These are phyloP conservation scores for Gryllus bimaculatus DNA, from an alignment of 1,140 invertebrate genomes.

Conservation along the genomic window DNA sequence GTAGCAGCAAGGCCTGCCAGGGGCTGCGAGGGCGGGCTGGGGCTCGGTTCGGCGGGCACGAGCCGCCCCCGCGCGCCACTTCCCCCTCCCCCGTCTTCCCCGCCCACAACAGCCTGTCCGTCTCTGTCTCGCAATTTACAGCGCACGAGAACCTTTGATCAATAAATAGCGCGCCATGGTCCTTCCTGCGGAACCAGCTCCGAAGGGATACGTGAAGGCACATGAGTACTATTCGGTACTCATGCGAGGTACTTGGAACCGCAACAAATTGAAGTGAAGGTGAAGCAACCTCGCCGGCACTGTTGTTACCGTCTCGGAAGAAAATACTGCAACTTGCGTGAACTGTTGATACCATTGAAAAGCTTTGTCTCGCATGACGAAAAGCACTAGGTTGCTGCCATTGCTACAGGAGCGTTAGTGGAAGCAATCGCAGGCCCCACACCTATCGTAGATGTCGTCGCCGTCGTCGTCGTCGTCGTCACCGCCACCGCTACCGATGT, in stretches of 20 bases:
- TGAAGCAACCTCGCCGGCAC: background rate
- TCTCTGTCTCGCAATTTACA: conserved; percentile 21
- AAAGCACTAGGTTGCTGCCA: background rate
- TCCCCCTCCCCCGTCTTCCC: background rate
- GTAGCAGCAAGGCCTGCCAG: background rate
- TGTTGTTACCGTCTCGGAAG: no score
- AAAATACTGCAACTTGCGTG: no score
- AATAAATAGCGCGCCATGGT: conserved; percentile 18
- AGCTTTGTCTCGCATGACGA: background rate
- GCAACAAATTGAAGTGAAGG: background rate
- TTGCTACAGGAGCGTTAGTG: background rate
- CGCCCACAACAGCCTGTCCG: conserved; percentile 13
- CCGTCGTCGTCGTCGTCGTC: background rate
- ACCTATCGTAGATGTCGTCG: background rate
- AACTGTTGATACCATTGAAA: no score
- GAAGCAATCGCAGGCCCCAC: background rate
- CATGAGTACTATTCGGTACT: background rate
- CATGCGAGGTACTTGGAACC: background rate
- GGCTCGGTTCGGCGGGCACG: background rate
- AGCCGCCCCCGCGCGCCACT: background rate
- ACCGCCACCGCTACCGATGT: background rate
- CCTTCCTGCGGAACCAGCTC: conserved; percentile 13
- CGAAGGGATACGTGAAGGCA: background rate
- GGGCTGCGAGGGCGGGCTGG: no score
- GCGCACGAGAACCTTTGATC: conserved; percentile 20